These are phyloP conservation scores for Tuberolachnus salignus DNA, from an alignment of 2,888 invertebrate species.

Conservation along the genomic window DNA sequence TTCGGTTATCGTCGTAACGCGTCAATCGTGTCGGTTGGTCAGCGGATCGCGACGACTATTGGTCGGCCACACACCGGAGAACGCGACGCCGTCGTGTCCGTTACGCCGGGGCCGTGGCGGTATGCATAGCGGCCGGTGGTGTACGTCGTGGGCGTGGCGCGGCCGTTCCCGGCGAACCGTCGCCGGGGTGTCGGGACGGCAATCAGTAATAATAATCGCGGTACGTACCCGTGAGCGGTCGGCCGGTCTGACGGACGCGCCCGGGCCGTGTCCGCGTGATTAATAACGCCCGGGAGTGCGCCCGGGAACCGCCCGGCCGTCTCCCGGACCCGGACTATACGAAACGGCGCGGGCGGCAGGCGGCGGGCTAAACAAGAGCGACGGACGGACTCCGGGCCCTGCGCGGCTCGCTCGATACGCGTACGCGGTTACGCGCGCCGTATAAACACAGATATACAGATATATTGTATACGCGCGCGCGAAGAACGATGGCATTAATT, in stretches of 20 bases:
- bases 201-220: conserved; percentile 34
- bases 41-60: background rate
- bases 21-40: background rate
- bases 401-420: background rate
- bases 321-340: conserved; percentile 29
- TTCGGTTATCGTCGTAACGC: background rate
- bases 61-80: background rate
- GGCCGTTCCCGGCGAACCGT: conserved; percentile 33
- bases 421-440: too few species aligned
- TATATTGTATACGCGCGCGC: background rate
- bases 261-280: conserved; percentile 32
- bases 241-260: conserved; percentile 8
- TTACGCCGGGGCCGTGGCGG: too few species aligned
- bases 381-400: conserved; percentile 13
- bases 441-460: background rate
- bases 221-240: conserved; percentile 32
- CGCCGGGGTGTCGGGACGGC: conserved; percentile 13
- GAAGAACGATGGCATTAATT: conserved; percentile 53
- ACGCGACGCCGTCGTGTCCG: conserved; percentile 3
- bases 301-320: conserved; percentile 6
- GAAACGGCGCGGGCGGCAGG: background rate
- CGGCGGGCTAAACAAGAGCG: conserved; percentile 8
- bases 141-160: conserved; percentile 21
- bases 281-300: conserved; percentile 32
- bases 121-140: too few species aligned